Evolutionary conservation across 1,140 invertebrate genomes (phyloP).

Genomic region (Zaprionus gabonicus): DNA sequence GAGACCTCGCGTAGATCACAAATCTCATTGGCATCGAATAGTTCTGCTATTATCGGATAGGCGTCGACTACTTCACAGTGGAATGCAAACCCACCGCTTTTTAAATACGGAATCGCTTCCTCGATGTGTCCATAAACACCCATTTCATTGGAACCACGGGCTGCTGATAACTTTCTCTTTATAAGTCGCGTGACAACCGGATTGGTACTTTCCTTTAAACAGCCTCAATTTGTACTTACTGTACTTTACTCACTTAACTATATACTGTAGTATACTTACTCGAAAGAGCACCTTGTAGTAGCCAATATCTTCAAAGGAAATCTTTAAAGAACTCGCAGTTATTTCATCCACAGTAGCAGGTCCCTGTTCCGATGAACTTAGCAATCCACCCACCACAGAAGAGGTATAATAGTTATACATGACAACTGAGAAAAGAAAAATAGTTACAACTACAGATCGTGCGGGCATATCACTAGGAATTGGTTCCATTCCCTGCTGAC

Average conservation of each 20-base stretch:
- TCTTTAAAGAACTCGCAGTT: slow-evolving; percentile 60
- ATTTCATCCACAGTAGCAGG: slow-evolving; percentile 70
- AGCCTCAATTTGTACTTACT: not conserved
- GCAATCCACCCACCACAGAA: slow-evolving; percentile 77
- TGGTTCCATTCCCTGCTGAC: slow-evolving; percentile 74
- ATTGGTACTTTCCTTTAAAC: slow-evolving; percentile 58
- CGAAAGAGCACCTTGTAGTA: slow-evolving; percentile 80
- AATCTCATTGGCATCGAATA: slow-evolving; percentile 77
- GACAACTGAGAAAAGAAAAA: slow-evolving; percentile 74
- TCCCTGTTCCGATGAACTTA: slow-evolving; percentile 70
- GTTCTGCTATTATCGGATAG: slow-evolving; percentile 74
- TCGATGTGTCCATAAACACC: slow-evolving; percentile 68
- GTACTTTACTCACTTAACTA: not conserved
- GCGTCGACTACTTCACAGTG: slow-evolving; percentile 81
- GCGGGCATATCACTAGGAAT: slow-evolving; percentile 58
- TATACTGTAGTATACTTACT: slow-evolving; percentile 48
- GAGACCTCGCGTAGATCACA: slow-evolving; percentile 73
- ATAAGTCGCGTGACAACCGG: slow-evolving; percentile 51
- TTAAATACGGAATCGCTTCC: slow-evolving; percentile 73
- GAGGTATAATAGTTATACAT: slow-evolving; percentile 83
- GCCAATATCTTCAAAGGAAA: slow-evolving; percentile 81
- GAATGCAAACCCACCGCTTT: slow-evolving; percentile 73
- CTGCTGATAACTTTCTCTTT: slow-evolving; percentile 54
- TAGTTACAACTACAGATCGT: slow-evolving; percentile 65
- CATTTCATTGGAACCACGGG: slow-evolving; percentile 55